Evolutionary conservation across 2,888 invertebrate genomes (phyloP), one percentile per base, ranked within the genome.

Genomic region (Capitulum mitella): DNA sequence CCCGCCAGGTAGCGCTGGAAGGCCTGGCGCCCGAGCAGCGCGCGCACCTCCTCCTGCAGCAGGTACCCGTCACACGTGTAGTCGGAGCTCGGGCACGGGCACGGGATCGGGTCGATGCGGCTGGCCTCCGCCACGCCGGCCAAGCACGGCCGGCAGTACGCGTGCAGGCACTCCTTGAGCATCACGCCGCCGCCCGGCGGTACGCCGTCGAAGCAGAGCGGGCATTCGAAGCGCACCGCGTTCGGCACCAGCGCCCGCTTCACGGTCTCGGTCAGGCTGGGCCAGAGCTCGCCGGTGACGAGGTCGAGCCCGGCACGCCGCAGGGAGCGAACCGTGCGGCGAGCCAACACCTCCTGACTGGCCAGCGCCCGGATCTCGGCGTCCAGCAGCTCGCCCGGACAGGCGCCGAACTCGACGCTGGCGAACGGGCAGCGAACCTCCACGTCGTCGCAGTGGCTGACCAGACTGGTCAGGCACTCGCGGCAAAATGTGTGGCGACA

Each of bases 101-200:
- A 64, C 19, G 64, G 64, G 5, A 64, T 29, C 14, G 8, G 32
- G 19, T 64, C 64, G 12, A n/a, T 10, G 10, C 32, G 3, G 34
- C 64, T 32, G 34, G 0, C 22, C 10, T 37, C 32, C 22, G 5
- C 32, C 77, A 43, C 74, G 22, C 46, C 40, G 1, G n/a, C 32
- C 85, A 85, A 76, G 82, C 85, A 84, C 84, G 83, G 89, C 89
- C 89, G 91, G 88, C 96, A 96, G 86, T 95, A 95, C 80, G 90
- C 89, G 86, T 96, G 96, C 70, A 95, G 89, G 86, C 96, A 96
- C 84, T 96, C 95, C 78, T 94, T 88, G 37, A 96, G 87, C 19
- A 93, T 90, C 8, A 92, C 91, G 1, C 95, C 96, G 78, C 90
- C 89, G 3, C 89, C 89, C 0, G 88, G 85, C 12, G 85, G 85